Percentiles rank a stretch among this genome's conserved stretches.
These are phyloP conservation scores for Spheniscus humboldti DNA, from an alignment of 2,797 vertebrate species.

Conservation along the genomic window DNA sequence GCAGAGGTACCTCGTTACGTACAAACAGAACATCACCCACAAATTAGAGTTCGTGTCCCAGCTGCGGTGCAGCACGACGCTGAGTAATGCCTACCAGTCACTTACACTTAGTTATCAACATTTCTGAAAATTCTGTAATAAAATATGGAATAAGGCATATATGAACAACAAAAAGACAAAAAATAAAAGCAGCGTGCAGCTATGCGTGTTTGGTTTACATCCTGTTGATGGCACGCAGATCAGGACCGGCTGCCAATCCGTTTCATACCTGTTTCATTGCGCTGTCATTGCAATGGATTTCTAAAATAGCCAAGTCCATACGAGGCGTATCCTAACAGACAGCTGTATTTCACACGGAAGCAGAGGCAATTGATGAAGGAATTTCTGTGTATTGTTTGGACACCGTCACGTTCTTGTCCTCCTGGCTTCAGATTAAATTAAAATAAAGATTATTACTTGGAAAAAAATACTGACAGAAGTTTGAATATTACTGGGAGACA, in stretches of 20 bases:
- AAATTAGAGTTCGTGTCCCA: background rate
- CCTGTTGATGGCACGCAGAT: background rate
- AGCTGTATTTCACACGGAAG: background rate
- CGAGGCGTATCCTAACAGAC: background rate
- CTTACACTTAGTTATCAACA: background rate
- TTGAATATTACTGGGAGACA: background rate
- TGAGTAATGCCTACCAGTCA: background rate
- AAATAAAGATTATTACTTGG: background rate
- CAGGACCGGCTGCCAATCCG: background rate
- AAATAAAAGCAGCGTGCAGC: background rate
- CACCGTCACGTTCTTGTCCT: background rate
- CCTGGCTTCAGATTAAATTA: background rate
- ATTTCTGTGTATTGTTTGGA: background rate
- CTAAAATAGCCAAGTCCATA: background rate
- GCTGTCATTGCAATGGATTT: background rate
- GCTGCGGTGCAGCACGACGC: background rate
- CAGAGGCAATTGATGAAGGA: background rate
- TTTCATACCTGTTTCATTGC: background rate
- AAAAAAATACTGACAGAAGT: background rate
- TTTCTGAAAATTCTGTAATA: background rate
- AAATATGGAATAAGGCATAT: background rate
- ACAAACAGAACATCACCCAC: background rate
- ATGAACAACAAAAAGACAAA: background rate
- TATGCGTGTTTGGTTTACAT: background rate
- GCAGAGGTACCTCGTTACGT: background rate